phyloP scores from a whole-genome alignment of 2,888 invertebrate genomes.

The Drosophila leonis region DNA sequence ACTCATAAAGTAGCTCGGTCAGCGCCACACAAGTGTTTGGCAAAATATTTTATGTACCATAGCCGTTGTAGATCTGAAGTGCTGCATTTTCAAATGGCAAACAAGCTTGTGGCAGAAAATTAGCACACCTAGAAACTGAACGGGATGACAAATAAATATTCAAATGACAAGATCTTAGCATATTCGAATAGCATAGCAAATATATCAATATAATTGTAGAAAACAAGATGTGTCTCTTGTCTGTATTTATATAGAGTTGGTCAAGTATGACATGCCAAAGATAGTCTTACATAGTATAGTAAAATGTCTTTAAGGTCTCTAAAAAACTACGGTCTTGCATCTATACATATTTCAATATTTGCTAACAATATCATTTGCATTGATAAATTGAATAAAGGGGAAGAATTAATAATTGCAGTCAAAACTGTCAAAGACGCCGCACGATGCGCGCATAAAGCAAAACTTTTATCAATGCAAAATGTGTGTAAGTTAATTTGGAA shows the following conservation, averaged over 20 bases:
- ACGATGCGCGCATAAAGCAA: background rate
- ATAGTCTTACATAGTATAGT: background rate
- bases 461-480: constrained; percentile 44
- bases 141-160: no score
- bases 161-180: background rate
- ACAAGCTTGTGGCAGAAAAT: background rate
- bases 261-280: background rate
- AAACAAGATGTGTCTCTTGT: no score
- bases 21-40: constrained; percentile 2
- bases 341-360: background rate
- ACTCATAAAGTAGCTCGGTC: constrained; percentile 19
- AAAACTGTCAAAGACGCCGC: constrained; percentile 53
- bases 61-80: background rate
- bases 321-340: no score
- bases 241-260: no score
- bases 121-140: background rate
- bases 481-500: constrained; percentile 34
- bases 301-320: background rate
- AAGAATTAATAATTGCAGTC: constrained; percentile 50
- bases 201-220: no score
- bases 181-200: no score
- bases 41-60: constrained; percentile 28
- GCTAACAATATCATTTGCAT: background rate
- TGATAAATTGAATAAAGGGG: constrained; percentile 33
- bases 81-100: background rate